phyloP scores from a whole-genome alignment of 2,797 vertebrate genomes.

The Petrocephalus sullivani region DNA sequence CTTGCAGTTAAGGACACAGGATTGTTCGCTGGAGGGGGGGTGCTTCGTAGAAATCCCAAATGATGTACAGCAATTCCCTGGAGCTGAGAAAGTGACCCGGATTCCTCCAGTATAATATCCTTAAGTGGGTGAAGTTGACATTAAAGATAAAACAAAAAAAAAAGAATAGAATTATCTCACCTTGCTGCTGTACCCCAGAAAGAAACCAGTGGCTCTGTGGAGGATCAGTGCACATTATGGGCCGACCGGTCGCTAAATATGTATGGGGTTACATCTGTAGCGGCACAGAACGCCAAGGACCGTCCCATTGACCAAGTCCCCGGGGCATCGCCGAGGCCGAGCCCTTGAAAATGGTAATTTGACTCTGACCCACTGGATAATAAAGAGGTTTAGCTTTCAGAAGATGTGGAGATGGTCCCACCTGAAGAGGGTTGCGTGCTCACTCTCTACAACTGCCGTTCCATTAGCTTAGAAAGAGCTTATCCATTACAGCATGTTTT shows the following conservation, averaged over 20 bases:
- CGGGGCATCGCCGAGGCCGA: background rate
- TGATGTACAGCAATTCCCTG: background rate
- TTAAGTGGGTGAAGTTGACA: constrained; percentile 10
- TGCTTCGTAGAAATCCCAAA: background rate
- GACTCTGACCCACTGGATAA: background rate
- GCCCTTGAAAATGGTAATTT: background rate
- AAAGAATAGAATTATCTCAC: constrained; percentile 1
- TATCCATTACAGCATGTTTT: background rate
- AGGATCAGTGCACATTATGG: background rate
- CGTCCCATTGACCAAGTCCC: background rate
- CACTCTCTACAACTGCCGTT: background rate
- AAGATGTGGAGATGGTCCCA: background rate
- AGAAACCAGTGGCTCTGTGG: background rate
- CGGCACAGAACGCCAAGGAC: background rate
- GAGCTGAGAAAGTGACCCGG: background rate
- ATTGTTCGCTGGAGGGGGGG: background rate
- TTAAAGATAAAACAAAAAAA: background rate
- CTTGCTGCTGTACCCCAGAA: background rate
- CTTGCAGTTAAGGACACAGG: background rate
- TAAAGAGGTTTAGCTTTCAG: background rate
- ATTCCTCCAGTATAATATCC: background rate
- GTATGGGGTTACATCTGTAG: background rate
- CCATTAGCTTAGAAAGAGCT: background rate
- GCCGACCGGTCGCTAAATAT: background rate
- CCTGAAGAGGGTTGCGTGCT: background rate